Percentiles rank a stretch among this genome's conserved stretches.
phyloP scores from a whole-genome alignment of 2,113 vertebrate genomes.

The Alethe diademata region DNA sequence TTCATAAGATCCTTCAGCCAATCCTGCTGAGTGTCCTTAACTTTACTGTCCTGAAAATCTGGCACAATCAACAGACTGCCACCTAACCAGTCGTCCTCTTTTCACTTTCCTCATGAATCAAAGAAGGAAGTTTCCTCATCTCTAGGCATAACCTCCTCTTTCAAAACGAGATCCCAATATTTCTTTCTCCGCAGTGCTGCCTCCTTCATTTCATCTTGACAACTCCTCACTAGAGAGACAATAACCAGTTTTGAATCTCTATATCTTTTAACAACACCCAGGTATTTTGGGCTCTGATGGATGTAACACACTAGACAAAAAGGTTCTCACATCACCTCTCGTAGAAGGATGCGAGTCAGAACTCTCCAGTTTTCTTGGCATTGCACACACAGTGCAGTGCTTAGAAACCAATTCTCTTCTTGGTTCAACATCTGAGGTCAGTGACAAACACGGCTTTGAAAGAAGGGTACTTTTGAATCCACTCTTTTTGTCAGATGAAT shows the following conservation, averaged over 20 bases:
- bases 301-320: neutral
- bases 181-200: neutral
- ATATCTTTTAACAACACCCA: neutral
- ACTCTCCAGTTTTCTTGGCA: neutral
- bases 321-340: neutral
- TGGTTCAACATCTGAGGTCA: neutral
- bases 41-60: neutral
- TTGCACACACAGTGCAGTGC: neutral
- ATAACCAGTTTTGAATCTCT: neutral
- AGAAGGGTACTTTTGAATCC: slow-evolving; percentile 39
- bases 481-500: slow-evolving; percentile 12
- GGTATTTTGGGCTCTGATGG: neutral
- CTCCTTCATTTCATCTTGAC: neutral
- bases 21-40: neutral
- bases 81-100: neutral
- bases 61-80: neutral
- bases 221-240: neutral
- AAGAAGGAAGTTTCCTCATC: neutral
- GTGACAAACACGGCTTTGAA: slow-evolving; percentile 35
- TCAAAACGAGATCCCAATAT: neutral
- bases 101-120: neutral
- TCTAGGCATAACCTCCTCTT: neutral
- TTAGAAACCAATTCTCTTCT: slow-evolving; percentile 19
- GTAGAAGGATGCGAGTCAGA: neutral
- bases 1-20: neutral